Evolutionary conservation across 1,140 invertebrate genomes (phyloP), one percentile per base, ranked within the genome.

Genomic region (Trinorchestia longiramus): DNA sequence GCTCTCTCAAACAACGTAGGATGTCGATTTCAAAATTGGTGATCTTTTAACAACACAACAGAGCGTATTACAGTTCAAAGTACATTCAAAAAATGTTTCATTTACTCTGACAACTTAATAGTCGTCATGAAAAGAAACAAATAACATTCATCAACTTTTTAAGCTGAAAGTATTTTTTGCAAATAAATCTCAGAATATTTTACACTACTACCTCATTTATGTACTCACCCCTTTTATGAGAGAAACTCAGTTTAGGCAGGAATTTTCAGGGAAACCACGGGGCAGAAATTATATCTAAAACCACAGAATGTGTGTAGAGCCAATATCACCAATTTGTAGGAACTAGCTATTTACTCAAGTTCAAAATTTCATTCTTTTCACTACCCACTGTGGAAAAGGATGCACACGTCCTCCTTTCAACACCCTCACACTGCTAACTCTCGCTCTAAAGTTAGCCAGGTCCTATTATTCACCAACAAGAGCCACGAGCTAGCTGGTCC

Each of bases 341-440:
- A 23, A 28, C 3, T 77, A 36, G 15, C 36, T 36, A 11, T 77
- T 77, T 28, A 77, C 62, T 15, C 1, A 36, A 77, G 28, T 77
- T 77, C 8, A 77, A 36, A 77, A 36, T 36, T 77, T 77, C 11
- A 77, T 36, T 19, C 15, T 36, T 23, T 77, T 28, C 62, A 19
- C 88, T 90, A 42, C 28, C 43, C 4, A 42, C 41, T 41, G 43
- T 43, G 43, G n/a, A 90, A 90, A 53, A 90, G 88, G 88, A 90
- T 90, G 88, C 88, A 90, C 88, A 90, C 88, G 88, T 90, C n/a
- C 41, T 90, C 88, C 88, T 90, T 90, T 90, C 92, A 43, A 94
- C 92, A 94, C 92, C 92, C 92, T 94, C 92, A 45, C 92, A 45
- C 92, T 94, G 43, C 92, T 94, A 44, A 94, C 92, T 45, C 92